phyloP scores from a whole-genome alignment of 1,140 invertebrate species.

The Heliconius eleuchia region DNA sequence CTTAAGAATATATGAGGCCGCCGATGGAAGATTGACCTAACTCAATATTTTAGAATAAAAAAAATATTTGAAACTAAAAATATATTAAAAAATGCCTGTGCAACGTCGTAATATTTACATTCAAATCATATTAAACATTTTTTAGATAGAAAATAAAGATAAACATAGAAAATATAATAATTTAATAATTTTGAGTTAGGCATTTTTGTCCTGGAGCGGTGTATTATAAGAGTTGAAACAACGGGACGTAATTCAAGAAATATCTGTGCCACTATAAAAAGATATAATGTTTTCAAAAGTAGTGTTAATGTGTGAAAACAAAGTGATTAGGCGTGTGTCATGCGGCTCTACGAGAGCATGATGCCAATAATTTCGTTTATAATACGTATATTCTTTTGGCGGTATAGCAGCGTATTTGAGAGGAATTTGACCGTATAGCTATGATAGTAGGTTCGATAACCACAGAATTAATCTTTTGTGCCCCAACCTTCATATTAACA shows the following conservation, averaged over 20 bases:
- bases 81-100: not conserved
- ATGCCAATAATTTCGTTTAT: not conserved
- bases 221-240: conserved; percentile 42
- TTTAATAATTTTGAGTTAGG: not conserved
- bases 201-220: not conserved
- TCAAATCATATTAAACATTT: too few species aligned
- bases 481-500: too few species aligned
- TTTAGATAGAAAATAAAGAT: not conserved
- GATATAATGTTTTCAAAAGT: conserved; percentile 28
- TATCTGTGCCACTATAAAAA: conserved; percentile 64
- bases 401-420: not conserved
- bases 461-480: not conserved
- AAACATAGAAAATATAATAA: not conserved
- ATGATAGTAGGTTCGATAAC: not conserved
- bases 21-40: not conserved
- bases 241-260: conserved; percentile 54
- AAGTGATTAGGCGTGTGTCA: conserved; percentile 15
- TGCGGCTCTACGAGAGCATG: conserved; percentile 1
- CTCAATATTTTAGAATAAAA: not conserved
- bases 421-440: not conserved
- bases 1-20: conserved; percentile 47
- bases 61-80: too few species aligned
- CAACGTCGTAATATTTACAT: not conserved
- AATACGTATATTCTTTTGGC: not conserved
- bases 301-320: conserved; percentile 14